Percentiles rank a stretch among this genome's conserved stretches.
phyloP scores from a whole-genome alignment of 1,140 invertebrate species.

The Panagrolaimus sp. region DNA sequence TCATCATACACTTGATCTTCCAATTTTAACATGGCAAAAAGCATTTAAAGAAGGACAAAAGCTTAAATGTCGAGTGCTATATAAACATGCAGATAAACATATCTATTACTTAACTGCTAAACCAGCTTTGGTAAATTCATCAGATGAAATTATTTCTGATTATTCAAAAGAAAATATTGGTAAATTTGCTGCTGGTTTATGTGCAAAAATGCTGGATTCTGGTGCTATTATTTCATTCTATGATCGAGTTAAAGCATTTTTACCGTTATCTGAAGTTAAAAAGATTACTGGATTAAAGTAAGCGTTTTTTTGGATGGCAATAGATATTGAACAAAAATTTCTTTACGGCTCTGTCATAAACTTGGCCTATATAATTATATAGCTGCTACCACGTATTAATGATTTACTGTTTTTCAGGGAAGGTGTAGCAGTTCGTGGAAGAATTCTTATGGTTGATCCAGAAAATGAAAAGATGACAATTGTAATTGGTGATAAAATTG shows the following conservation, averaged over 20 bases:
- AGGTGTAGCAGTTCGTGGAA: slow-evolving; percentile 39
- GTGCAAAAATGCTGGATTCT: background rate
- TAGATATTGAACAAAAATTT: too few species aligned
- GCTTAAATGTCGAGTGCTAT: slow-evolving; percentile 42
- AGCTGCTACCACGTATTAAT: too few species aligned
- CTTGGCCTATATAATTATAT: too few species aligned
- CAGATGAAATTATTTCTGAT: slow-evolving; percentile 19
- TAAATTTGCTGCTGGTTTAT: slow-evolving; percentile 21
- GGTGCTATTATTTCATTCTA: slow-evolving; percentile 9
- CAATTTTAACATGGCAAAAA: slow-evolving; percentile 30
- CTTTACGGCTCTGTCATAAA: too few species aligned
- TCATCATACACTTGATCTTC: slow-evolving; percentile 34
- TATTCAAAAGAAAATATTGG: slow-evolving; percentile 21
- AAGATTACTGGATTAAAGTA: slow-evolving; percentile 1
- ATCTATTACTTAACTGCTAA: slow-evolving; percentile 43
- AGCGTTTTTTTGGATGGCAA: too few species aligned
- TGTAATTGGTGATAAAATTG: background rate
- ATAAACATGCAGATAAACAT: slow-evolving; percentile 28
- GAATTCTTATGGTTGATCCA: slow-evolving; percentile 19
- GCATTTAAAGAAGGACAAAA: slow-evolving; percentile 43
- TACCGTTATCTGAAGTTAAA: slow-evolving; percentile 16
- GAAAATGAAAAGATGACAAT: slow-evolving; percentile 19
- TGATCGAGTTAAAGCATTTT: slow-evolving; percentile 24
- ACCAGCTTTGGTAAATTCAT: slow-evolving; percentile 29
- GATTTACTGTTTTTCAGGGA: background rate